Percentiles rank a stretch among this genome's conserved stretches.
These are phyloP conservation scores for Dryobotodes eremita DNA, from an alignment of 2,888 invertebrate genomes.

Conservation along the genomic window DNA sequence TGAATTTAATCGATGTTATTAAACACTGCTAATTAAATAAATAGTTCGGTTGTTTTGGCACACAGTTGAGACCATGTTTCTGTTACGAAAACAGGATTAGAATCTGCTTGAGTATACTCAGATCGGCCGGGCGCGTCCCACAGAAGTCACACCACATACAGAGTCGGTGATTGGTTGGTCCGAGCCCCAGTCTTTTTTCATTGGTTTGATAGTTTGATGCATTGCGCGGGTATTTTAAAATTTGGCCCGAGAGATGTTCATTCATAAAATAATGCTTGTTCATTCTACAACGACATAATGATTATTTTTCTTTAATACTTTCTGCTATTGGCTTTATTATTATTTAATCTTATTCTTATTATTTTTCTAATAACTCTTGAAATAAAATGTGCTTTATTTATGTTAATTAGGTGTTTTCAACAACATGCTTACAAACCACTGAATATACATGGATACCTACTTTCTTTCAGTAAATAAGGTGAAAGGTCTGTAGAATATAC, in stretches of 20 bases:
- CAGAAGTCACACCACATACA: conserved; percentile 88
- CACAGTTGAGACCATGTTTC: conserved; percentile 68
- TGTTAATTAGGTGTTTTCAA: conserved; percentile 14
- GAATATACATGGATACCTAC: conserved; percentile 63
- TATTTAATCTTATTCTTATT: too few relatives aligned
- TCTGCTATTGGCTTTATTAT: background rate
- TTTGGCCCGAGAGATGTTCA: conserved; percentile 35
- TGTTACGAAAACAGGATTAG: conserved; percentile 72
- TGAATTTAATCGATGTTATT: conserved; percentile 70
- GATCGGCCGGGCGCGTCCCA: conserved; percentile 81
- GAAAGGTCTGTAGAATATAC: conserved; percentile 74
- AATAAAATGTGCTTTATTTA: conserved; percentile 7
- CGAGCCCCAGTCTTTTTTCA: conserved; percentile 68
- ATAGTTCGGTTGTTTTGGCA: conserved; percentile 59
- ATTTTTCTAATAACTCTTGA: background rate
- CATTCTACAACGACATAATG: background rate
- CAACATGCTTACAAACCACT: conserved; percentile 57
- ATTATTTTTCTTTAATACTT: background rate
- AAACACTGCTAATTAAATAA: conserved; percentile 60
- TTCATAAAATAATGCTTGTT: conserved; percentile 39
- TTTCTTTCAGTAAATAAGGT: conserved; percentile 75
- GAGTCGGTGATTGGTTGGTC: conserved; percentile 81
- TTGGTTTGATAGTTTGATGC: conserved; percentile 74
- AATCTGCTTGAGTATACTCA: conserved; percentile 59
- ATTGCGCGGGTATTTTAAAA: conserved; percentile 78